These are phyloP conservation scores for Chrosomus eos DNA, from an alignment of 2,797 vertebrate species.

Conservation along the genomic window DNA sequence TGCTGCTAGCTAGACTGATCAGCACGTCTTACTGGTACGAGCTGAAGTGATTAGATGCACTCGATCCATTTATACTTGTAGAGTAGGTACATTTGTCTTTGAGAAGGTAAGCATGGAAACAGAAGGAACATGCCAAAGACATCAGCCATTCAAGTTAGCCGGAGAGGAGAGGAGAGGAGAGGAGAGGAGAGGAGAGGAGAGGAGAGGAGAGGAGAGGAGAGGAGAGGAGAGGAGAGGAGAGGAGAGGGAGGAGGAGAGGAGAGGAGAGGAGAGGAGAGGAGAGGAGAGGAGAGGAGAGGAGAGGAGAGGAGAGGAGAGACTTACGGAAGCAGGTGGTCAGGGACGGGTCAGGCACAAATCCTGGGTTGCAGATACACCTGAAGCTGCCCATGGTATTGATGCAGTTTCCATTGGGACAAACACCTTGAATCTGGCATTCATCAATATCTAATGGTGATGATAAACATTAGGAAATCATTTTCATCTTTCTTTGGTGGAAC, in stretches of 20 bases:
- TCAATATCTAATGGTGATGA: slow-evolving; percentile 85
- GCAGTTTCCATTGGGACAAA: slow-evolving; percentile 94
- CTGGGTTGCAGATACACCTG: slow-evolving; percentile 90
- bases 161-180: neutral
- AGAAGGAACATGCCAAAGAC: neutral
- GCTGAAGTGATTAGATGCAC: slow-evolving; percentile 7
- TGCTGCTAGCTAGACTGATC: slow-evolving; percentile 13
- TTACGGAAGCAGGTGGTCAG: slow-evolving; percentile 91
- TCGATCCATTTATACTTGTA: neutral
- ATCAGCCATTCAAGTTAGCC: neutral
- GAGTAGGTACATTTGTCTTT: neutral
- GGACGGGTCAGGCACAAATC: slow-evolving; percentile 87
- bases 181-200: neutral
- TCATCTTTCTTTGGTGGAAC: neutral
- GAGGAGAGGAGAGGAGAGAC: slow-evolving; percentile 63
- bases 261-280: neutral
- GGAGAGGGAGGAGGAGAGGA: neutral
- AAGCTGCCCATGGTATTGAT: slow-evolving; percentile 95
- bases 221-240: neutral
- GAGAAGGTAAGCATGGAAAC: slow-evolving; percentile 1
- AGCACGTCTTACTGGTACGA: neutral
- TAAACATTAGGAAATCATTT: neutral
- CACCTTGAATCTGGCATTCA: slow-evolving; percentile 90
- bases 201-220: neutral
- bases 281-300: neutral